Evolutionary conservation across 2,888 invertebrate species (phyloP), one percentile per base, ranked within the genome.

Genomic region (Stenolophus ochropezus): DNA sequence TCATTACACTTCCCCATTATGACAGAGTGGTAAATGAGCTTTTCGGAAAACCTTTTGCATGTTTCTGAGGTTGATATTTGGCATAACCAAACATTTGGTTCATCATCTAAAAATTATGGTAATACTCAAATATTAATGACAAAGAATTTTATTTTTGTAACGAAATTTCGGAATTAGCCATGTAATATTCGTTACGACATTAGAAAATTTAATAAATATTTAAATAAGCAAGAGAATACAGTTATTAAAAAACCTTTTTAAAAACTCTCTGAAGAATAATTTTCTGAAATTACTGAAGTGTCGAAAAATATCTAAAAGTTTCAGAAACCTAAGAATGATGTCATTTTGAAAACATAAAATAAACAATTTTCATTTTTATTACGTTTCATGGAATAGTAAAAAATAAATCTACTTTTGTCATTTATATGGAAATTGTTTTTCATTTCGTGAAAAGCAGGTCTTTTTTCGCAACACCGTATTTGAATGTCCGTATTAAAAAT

Each of bases 121-220:
- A 51, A 16, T 16, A 51, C 14, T 2, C 14, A 4, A 51, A 51
- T 4, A 33, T 33, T 69, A 69, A 69, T 69, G 33, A 69, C 18
- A 42, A 33, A n/a, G n/a, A n/a, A 27, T n/a, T 61, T 21, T 4
- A 61, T 61, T 23, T 58, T 61, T 61, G 11, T 61, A 23, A 61
- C 25, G 61, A 33, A 69, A 69, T 69, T 69, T 33, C 18, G 2
- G 33, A 33, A 69, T 69, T 69, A 69, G 65, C 33, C 33, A 14
- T 69, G 65, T 69, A 69, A 69, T 33, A 69, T 69, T 69, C 65
- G 65, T 69, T 33, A 69, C 18, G 27, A 69, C 69, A 69, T 27
- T 73, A 14, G 47, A 73, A 73, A 73, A 73, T 73, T 49, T 73
- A 73, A 73, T 73, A 73, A 73, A 73, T 73, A 73, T 49, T 73